Conservation (phyloP, 2,113 vertebrate genomes). For the Camelus dromedarius region DNA sequence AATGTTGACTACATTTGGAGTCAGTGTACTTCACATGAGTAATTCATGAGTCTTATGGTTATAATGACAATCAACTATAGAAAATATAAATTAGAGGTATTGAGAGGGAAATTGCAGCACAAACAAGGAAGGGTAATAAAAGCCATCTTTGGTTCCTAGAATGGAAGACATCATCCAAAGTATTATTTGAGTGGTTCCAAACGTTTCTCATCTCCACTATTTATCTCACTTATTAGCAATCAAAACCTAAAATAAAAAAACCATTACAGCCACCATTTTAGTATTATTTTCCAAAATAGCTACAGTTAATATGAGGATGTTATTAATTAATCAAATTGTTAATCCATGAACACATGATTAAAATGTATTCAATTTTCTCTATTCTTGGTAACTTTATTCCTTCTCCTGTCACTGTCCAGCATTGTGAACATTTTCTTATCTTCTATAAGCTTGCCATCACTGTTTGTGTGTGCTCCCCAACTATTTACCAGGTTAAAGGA, state of each 20-base stretch:
- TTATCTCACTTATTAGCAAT: not conserved
- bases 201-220: not conserved
- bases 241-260: not conserved
- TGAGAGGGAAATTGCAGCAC: not conserved
- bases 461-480: not conserved
- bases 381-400: not conserved
- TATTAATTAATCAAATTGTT: not conserved
- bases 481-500: not conserved
- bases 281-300: not conserved
- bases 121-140: not conserved
- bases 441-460: not conserved
- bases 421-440: not conserved
- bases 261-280: not conserved
- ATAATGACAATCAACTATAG: not conserved
- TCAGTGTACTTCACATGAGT: not conserved
- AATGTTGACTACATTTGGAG: not conserved
- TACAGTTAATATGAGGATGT: not conserved
- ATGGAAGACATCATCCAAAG: not conserved
- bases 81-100: not conserved
- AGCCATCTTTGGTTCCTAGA: not conserved
- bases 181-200: not conserved
- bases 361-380: not conserved
- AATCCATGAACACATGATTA: not conserved
- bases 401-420: not conserved
- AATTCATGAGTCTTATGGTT: not conserved